A percentile compares a stretch with the other conserved stretches of the same genome.
phyloP scores from a whole-genome alignment of 2,113 vertebrate genomes.

The Odocoileus hemionus region DNA sequence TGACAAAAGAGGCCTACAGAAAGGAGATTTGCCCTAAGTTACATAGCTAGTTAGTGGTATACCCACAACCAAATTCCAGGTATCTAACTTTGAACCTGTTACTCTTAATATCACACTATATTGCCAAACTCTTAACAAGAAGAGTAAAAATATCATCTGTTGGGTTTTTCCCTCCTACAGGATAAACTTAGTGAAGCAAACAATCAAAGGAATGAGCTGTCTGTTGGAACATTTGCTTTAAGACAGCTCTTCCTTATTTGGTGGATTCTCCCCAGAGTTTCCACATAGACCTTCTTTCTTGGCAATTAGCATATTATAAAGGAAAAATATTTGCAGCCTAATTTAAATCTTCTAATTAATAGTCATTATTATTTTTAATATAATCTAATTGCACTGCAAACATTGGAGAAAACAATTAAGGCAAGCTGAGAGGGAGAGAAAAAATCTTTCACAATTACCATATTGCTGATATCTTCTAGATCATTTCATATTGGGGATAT shows the following conservation, averaged over 20 bases:
- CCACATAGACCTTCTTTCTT: background rate
- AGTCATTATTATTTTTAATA: constrained; percentile 61
- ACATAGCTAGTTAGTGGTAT: rapidly evolving
- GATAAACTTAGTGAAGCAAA: background rate
- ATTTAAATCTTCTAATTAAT: constrained; percentile 58
- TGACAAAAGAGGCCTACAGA: background rate
- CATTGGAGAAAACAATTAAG: constrained; percentile 52
- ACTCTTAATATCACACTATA: background rate
- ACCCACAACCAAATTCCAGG: background rate
- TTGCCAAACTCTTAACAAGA: background rate
- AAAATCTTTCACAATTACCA: background rate
- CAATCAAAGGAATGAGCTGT: background rate
- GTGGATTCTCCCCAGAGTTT: background rate
- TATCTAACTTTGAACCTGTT: background rate
- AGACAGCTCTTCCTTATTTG: background rate
- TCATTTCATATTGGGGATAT: background rate
- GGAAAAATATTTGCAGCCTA: constrained; percentile 51
- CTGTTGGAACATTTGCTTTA: background rate
- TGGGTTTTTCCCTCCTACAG: background rate
- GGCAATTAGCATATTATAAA: constrained; percentile 29
- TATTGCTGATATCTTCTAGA: background rate
- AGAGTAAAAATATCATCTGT: background rate
- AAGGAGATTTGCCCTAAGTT: background rate
- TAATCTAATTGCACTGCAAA: constrained; percentile 31
- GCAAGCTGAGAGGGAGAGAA: background rate